Base-by-base conservation (phyloP, 2,888 invertebrate species). In the Peribatodes rhomboidaria region DNA sequence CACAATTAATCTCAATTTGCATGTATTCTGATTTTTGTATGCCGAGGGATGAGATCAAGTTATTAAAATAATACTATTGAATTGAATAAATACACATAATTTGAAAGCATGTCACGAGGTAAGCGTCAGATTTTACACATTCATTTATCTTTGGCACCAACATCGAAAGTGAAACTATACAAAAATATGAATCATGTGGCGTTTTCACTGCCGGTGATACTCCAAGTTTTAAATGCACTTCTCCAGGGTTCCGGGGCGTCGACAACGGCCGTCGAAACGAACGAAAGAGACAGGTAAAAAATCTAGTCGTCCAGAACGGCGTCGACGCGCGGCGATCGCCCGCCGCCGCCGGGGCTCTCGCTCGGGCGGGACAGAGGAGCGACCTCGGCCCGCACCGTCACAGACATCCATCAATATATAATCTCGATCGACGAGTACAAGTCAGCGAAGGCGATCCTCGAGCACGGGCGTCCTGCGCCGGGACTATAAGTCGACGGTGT, bases 401-500 rank as follows among this genome's bases (percentile, higher is more conserved):
- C 89, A 89, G 88, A 89, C 87, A 89, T 89, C 87, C 88, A 89
- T 88, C 87, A 88, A 89, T 89, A 87, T 89, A 88, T 88, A 87
- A 82, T 86, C 85, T 88, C 88, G 84, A 86, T 89, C 88, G 88
- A 89, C 89, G 89, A 88, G 89, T 88, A 89, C 88, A 88, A 88
- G 88, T 87, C 86, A 87, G 84, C 85, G 86, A 84, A 86, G 86
- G 86, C 85, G 85, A 86, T 86, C 87, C 86, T 53, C 22, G 27
- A 82, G 82, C 83, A 81, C 85, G 83, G 57, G 42, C 18, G 79
- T 86, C 84, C 85, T 81, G 79, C 55, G 46, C 55, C 61, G 58
- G 44, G 65, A 68, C 80, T 89, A 96, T 84, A 96, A 94, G 92
- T 96, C 96, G 74, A 96, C 95, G 52, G 96, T 96, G 86, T 96